phyloP scores from a whole-genome alignment of 2,888 invertebrate species.

The Arctia plantaginis region DNA sequence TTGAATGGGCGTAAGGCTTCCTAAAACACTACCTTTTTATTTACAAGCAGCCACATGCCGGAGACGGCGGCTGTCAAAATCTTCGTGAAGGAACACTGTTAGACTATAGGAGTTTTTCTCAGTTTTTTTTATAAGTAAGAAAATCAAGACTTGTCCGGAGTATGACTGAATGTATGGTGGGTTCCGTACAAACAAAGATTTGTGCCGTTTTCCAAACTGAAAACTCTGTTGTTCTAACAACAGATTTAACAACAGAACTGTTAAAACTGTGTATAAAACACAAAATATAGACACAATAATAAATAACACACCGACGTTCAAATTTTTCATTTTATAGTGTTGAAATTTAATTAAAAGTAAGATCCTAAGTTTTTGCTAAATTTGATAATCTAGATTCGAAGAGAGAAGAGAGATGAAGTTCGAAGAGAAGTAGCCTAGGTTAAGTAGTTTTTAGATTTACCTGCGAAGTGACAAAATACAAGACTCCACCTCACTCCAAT shows the following conservation, averaged over 20 bases:
- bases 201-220: too few relatives aligned
- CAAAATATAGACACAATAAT: not conserved
- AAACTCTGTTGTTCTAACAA: too few relatives aligned
- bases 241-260: too few relatives aligned
- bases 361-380: not conserved
- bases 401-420: too few relatives aligned
- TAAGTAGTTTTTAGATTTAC: not conserved
- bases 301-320: not conserved
- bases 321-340: not conserved
- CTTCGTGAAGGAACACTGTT: too few relatives aligned
- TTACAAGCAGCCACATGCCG: not conserved
- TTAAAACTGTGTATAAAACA: not conserved
- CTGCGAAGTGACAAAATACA: not conserved
- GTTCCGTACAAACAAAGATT: not conserved
- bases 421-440: too few relatives aligned
- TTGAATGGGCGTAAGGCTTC: not conserved
- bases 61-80: too few relatives aligned
- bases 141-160: not conserved
- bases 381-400: not conserved
- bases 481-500: too few relatives aligned
- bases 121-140: not conserved
- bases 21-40: not conserved
- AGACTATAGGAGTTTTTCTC: too few relatives aligned
- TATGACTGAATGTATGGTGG: not conserved
- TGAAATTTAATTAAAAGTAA: not conserved